These are phyloP conservation scores for Linurgus olivaceus DNA, from an alignment of 2,797 vertebrate genomes.

Conservation along the genomic window DNA sequence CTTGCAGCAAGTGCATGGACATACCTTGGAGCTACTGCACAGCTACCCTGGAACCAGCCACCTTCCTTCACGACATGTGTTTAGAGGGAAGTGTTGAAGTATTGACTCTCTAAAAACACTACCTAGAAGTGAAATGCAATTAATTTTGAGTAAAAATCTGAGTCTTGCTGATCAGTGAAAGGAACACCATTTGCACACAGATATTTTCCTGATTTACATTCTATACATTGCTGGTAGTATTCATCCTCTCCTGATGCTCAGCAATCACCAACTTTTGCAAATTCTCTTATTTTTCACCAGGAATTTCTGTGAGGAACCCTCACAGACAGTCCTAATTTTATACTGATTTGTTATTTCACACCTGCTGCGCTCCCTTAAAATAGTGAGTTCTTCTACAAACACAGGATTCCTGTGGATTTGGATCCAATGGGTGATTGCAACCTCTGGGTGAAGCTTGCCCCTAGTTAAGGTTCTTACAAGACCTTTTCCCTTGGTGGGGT, in stretches of 20 bases:
- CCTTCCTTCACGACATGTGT: background rate
- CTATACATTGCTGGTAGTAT: background rate
- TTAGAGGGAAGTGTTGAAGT: background rate
- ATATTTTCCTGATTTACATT: background rate
- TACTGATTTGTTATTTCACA: background rate
- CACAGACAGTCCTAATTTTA: background rate
- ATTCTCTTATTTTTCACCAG: background rate
- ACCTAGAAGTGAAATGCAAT: background rate
- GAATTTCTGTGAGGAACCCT: background rate
- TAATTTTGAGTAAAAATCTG: background rate
- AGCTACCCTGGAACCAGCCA: background rate
- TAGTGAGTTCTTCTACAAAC: background rate
- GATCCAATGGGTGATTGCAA: background rate
- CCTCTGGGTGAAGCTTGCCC: background rate
- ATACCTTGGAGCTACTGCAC: background rate
- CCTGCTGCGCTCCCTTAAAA: background rate
- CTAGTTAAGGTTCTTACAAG: background rate
- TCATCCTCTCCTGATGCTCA: background rate
- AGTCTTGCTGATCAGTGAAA: background rate
- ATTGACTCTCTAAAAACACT: background rate
- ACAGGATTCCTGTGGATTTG: background rate
- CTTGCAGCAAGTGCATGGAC: rapidly evolving
- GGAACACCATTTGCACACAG: background rate
- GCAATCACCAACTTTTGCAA: background rate
- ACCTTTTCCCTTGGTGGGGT: background rate